Base-by-base conservation (phyloP, 2,113 vertebrate genomes). In the Xiphophorus couchianus region DNA sequence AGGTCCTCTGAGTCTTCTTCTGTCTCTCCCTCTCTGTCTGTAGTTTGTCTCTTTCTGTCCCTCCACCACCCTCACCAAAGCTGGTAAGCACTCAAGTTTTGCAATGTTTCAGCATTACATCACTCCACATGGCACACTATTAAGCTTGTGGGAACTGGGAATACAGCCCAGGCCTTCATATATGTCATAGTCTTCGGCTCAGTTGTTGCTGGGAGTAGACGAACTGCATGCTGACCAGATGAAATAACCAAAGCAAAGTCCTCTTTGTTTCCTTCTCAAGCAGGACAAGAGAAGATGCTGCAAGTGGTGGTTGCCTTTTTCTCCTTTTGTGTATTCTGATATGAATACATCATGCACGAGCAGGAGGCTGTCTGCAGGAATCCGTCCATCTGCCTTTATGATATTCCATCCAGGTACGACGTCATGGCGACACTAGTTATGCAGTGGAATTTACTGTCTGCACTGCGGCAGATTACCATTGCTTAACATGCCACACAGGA, bases 31-130 rank as follows among this genome's bases (percentile, higher is more conserved):
- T 79, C 69, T 81, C 62, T 77, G 65, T 63, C 33, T 76, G 63
- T 37, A 72, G 70, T 77, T 71, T 84, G 60, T 78, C 83, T 80
- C 77, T 89, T 84, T 51, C 82, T 76, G 60, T 81, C 76, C 76
- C 69, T 73, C 71, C 66, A 30, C 65, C 77, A 75, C 71, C 72
- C 76, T 79, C 81, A 80, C 86, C 81, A 85, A 93, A 90, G 86
- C 91, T 86, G 84, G 80, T 84, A 84, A 87, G 83, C 77, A 73
- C 86, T 90, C 89, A 88, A 91, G 86, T 92, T 87, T 87, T 89
- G 82, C 88, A 89, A 84, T 94, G 91, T 93, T 91, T 93, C 89
- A 91, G 83, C 92, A 86, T 94, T 94, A 93, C 92, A 93, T 95
- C 93, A 93, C 85, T 93, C 88, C 84, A 86, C 88, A 91, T 90